Conservation (phyloP, 2,113 vertebrate species). For the Sphyrna mokarran region DNA sequence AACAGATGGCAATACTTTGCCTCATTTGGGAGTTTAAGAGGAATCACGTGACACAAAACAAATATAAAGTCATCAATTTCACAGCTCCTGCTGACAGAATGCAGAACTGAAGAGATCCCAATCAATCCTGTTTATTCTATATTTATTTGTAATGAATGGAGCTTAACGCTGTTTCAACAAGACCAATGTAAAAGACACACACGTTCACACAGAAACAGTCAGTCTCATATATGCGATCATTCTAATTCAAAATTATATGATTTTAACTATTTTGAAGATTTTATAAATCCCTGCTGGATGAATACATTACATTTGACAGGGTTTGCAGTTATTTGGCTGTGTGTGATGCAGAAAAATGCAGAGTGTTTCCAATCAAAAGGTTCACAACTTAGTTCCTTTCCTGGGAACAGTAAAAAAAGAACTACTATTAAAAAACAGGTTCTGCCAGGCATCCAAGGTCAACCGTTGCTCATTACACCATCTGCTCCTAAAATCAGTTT, state of each 20-base stretch:
- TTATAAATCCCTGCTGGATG: neutral
- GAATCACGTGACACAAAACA: too few relatives aligned
- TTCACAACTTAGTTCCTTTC: neutral
- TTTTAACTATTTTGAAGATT: neutral
- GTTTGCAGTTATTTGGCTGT: neutral
- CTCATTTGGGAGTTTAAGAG: too few relatives aligned
- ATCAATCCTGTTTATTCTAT: slow-evolving; percentile 13
- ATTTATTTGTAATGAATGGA: slow-evolving; percentile 16
- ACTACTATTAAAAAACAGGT: neutral
- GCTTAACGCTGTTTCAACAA: slow-evolving; percentile 5
- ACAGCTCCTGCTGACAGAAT: too few relatives aligned
- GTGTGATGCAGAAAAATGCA: neutral
- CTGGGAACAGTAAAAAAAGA: neutral
- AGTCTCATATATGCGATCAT: neutral
- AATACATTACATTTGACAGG: neutral
- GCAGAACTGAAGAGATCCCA: neutral
- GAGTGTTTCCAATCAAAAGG: neutral
- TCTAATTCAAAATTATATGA: neutral
- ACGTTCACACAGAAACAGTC: neutral
- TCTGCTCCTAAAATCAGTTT: neutral
- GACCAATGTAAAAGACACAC: neutral
- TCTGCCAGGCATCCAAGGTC: neutral
- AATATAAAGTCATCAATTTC: too few relatives aligned
- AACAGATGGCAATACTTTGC: too few relatives aligned
- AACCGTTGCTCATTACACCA: neutral